Conservation (phyloP, 1,140 invertebrate species). For the Eubasilissa regina region DNA sequence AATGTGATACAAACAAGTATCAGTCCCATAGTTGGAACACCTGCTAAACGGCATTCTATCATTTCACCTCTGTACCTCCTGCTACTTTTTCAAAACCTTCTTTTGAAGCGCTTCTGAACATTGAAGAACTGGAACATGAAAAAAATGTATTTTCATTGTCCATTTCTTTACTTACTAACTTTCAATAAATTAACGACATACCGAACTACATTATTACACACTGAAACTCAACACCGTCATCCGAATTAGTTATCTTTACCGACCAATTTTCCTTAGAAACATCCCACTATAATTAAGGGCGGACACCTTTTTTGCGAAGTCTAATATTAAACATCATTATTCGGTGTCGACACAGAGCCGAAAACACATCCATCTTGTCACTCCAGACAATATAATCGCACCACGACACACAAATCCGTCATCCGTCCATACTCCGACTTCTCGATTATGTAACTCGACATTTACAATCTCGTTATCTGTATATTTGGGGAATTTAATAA, state of each 20-base stretch:
- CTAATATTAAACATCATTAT: constrained; percentile 55
- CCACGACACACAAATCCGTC: constrained; percentile 37
- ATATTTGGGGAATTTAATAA: neutral
- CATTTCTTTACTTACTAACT: neutral
- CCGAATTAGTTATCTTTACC: constrained; percentile 8
- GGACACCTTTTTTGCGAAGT: constrained; percentile 48
- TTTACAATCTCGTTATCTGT: neutral
- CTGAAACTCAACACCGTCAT: neutral
- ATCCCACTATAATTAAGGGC: constrained; percentile 45
- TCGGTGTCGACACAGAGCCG: constrained; percentile 49
- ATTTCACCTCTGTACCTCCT: too few relatives aligned
- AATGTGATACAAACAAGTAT: too few relatives aligned
- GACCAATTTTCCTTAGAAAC: constrained; percentile 6
- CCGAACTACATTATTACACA: neutral
- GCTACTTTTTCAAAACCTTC: too few relatives aligned
- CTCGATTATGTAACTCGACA: constrained; percentile 16
- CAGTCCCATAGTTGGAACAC: too few relatives aligned
- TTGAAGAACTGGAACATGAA: too few relatives aligned
- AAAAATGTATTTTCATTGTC: too few relatives aligned
- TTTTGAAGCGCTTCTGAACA: too few relatives aligned
- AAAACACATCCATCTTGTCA: constrained; percentile 50
- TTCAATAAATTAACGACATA: neutral
- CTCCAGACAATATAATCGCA: constrained; percentile 49
- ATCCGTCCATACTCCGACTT: constrained; percentile 20
- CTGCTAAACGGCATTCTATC: too few relatives aligned